Evolutionary conservation across 2,888 invertebrate genomes (phyloP).

Genomic region (Luperina testacea): DNA sequence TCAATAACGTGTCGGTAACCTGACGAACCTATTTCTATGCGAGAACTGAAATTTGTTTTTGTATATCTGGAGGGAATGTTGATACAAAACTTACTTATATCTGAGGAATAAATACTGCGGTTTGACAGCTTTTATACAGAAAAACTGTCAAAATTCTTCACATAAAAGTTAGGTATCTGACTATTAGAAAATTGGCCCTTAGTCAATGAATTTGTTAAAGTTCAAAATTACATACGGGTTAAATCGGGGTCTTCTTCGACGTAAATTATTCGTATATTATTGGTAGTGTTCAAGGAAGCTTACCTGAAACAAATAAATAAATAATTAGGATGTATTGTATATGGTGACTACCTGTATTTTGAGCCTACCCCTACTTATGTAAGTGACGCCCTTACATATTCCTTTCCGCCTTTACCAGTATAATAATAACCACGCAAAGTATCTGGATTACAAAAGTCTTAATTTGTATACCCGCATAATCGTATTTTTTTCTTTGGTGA

Average conservation of each 20-base stretch:
- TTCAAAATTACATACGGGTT: background rate
- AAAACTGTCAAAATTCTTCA: background rate
- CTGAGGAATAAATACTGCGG: background rate
- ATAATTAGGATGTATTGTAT: background rate
- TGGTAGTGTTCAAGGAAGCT: constrained; percentile 9
- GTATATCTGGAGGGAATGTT: background rate
- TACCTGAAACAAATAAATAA: constrained; percentile 56
- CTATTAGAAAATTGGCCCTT: background rate
- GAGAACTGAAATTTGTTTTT: background rate
- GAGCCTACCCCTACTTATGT: background rate
- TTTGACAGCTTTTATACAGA: background rate
- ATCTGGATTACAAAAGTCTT: background rate
- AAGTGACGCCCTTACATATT: background rate
- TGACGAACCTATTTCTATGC: background rate
- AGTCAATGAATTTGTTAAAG: background rate
- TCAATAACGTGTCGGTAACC: constrained; percentile 1
- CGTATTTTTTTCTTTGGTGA: background rate
- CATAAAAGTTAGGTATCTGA: no score
- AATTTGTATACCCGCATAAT: background rate
- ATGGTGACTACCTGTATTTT: background rate
- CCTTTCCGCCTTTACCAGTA: background rate
- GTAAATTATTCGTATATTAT: no score
- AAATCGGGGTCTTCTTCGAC: background rate
- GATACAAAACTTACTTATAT: background rate
- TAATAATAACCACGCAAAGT: background rate